These are phyloP conservation scores for Muscidifurax raptorellus DNA, from an alignment of 1,140 invertebrate species.

Conservation along the genomic window DNA sequence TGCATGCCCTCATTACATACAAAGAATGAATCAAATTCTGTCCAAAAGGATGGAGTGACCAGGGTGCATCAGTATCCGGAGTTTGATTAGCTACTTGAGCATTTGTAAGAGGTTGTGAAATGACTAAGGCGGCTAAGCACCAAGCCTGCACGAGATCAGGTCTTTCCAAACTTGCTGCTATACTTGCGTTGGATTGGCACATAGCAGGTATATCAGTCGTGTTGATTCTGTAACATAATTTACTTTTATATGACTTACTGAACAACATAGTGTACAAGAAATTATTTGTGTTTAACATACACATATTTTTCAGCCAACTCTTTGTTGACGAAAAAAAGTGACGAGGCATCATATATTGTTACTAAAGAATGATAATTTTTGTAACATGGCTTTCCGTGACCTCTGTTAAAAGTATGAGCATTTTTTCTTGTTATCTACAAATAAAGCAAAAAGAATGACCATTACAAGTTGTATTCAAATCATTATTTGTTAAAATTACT, in stretches of 20 bases:
- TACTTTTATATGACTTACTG: background rate
- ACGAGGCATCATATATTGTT: conserved; percentile 87
- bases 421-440: conserved; percentile 70
- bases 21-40: conserved; percentile 88
- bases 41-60: conserved; percentile 90
- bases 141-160: conserved; percentile 91
- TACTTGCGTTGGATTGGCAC: conserved; percentile 88
- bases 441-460: conserved; percentile 22
- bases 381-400: conserved; percentile 65
- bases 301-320: conserved; percentile 90
- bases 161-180: conserved; percentile 84
- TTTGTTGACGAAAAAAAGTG: conserved; percentile 86
- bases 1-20: conserved; percentile 77
- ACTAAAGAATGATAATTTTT: conserved; percentile 79
- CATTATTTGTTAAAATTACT: conserved; percentile 60
- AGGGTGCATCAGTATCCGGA: conserved; percentile 82
- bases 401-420: conserved; percentile 61
- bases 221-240: conserved; percentile 75
- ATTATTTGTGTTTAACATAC: conserved; percentile 79
- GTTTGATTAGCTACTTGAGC: conserved; percentile 67
- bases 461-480: background rate
- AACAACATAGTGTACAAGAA: background rate
- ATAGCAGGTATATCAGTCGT: conserved; percentile 79
- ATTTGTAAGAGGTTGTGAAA: conserved; percentile 72
- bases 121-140: conserved; percentile 85